Base-by-base conservation (phyloP, 2,797 vertebrate species). In the Hemitrygon akajei region DNA sequence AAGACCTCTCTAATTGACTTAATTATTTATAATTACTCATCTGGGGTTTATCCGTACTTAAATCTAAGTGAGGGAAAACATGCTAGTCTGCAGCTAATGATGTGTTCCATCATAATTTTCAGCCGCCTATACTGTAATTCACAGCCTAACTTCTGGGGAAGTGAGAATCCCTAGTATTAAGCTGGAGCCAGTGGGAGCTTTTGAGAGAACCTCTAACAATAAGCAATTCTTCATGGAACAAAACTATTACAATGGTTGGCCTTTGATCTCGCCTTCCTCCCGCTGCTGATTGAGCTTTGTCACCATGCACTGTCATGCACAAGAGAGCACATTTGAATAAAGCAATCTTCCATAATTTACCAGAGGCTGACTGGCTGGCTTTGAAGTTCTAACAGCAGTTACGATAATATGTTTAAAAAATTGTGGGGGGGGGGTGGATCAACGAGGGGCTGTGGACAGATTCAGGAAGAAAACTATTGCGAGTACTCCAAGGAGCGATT, bases 191-290 rank as follows among this genome's bases (percentile, higher is more conserved):
- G 97, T 96, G 97, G 96, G 96, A 96, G 96, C 97, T 98, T 97
- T 76, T 73, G 47, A 97, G 97, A 98, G 97, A 97, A 96, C 97
- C 95, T 95, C 95, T 96, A 97, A 98, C 98, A 98, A 98, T 98
- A 97, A 98, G 97, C 97, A 97, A 98, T 99, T 99, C 98, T 99
- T 98, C 98, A 98, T 97, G 98, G 98, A 98, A 98, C 98, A 98
- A 97, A 98, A 98, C 97, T 97, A 97, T 97, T 97, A 98, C 98
- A 99, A 99, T 98, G 96, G 98, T 95, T 96, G 95, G 94, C 96
- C 98, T 99, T 98, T 99, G 98, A 99, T 98, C 98, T 98, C 95
- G 94, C 96, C 96, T 95, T 96, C 96, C 97, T 97, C 97, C 98
- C 97, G 98, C 97, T 97, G 98, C 97, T 98, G 98, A 98, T 98